phyloP scores from a whole-genome alignment of 2,113 vertebrate species.

The Ameiurus melas region DNA sequence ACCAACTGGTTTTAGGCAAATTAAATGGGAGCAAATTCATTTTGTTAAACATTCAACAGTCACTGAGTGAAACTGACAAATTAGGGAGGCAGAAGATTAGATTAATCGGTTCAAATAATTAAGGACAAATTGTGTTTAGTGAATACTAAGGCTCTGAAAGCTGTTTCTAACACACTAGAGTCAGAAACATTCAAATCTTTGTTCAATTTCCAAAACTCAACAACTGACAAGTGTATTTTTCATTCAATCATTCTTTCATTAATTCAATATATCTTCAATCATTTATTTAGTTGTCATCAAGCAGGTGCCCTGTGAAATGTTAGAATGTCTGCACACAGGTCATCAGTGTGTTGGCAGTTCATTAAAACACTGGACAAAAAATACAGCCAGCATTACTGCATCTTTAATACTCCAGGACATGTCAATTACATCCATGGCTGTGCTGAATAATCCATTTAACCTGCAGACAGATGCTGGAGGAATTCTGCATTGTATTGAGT shows the following conservation, averaged over 20 bases:
- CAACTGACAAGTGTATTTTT: not conserved
- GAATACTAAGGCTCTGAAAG: not conserved
- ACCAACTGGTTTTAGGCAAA: not conserved
- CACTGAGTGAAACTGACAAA: conserved; percentile 11
- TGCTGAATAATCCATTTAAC: conserved; percentile 34
- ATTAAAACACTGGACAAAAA: conserved; percentile 12
- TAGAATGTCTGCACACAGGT: not conserved
- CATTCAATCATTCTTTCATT: not conserved
- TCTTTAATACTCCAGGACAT: conserved; percentile 27
- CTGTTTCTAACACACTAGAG: not conserved
- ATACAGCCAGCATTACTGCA: not conserved
- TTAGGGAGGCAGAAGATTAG: not conserved
- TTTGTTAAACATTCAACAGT: not conserved
- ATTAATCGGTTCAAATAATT: conserved; percentile 10
- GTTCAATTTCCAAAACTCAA: not conserved
- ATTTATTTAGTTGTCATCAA: conserved; percentile 1
- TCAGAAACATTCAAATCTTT: not conserved
- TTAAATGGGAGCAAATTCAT: not conserved
- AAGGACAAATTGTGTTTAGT: not conserved
- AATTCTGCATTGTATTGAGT: not conserved
- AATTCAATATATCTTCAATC: not conserved
- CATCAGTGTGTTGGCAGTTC: conserved; percentile 1
- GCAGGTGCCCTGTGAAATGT: conserved; percentile 1
- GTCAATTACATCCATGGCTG: conserved; percentile 30
- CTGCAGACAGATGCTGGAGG: not conserved